A percentile compares a stretch with the other conserved stretches of the same genome.
Evolutionary conservation across 2,113 vertebrate species (phyloP).

Genomic region (Falco punctatus): DNA sequence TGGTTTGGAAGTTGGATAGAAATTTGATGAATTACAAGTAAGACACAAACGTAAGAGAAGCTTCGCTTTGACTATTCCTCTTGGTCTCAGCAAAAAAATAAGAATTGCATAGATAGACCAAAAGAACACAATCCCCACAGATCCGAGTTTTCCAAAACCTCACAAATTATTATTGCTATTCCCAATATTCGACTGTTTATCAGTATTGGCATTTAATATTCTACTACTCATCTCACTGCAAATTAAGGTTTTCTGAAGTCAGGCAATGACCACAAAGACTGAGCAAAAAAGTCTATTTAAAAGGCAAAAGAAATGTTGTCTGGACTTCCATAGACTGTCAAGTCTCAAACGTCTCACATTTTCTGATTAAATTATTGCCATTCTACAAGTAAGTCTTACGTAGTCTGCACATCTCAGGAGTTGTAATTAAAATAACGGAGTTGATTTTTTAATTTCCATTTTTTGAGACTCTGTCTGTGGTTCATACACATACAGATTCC

Average conservation of each 20-base stretch:
- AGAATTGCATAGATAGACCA: neutral
- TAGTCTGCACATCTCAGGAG: neutral
- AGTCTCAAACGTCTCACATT: neutral
- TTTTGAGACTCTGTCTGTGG: neutral
- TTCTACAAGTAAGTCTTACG: neutral
- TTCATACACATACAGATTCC: neutral
- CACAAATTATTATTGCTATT: neutral
- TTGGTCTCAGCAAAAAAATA: neutral
- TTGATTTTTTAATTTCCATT: neutral
- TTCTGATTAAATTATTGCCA: neutral
- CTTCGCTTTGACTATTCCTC: slow-evolving; percentile 20
- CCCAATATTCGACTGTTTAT: neutral
- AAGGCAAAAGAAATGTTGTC: neutral
- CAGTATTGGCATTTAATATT: neutral
- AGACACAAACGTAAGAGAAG: slow-evolving; percentile 5
- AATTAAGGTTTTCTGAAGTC: neutral
- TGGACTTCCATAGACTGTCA: neutral
- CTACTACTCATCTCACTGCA: neutral
- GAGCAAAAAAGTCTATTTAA: neutral
- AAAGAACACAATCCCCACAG: neutral
- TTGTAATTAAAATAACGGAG: neutral
- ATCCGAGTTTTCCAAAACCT: neutral
- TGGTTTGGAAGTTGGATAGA: slow-evolving; percentile 14
- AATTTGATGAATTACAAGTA: slow-evolving; percentile 60
- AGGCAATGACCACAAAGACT: neutral